phyloP scores from a whole-genome alignment of 2,888 invertebrate genomes.

The Melanostoma scalare region DNA sequence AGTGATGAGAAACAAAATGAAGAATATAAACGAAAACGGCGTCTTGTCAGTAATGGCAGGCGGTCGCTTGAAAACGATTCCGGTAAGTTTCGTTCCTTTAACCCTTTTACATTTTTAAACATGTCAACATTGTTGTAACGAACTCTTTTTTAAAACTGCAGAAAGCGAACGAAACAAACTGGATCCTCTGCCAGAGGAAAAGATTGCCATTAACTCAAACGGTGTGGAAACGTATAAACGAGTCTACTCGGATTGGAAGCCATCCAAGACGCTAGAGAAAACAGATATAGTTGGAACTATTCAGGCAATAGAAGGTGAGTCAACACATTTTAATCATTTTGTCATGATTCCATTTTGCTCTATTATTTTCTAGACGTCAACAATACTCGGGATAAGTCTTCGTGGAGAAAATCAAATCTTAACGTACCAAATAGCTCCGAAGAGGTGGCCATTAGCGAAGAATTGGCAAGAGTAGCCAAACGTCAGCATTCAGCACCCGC shows the following conservation, averaged over 20 bases:
- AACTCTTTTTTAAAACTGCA: slow-evolving; percentile 77
- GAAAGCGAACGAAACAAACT: slow-evolving; percentile 91
- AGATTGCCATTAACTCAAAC: slow-evolving; percentile 77
- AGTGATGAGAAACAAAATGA: slow-evolving; percentile 89
- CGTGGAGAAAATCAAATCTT: slow-evolving; percentile 88
- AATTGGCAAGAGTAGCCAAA: slow-evolving; percentile 83
- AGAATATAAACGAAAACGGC: slow-evolving; percentile 86
- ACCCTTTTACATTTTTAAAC: neutral
- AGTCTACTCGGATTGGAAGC: slow-evolving; percentile 91
- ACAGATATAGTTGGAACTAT: slow-evolving; percentile 92
- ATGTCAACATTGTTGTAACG: neutral
- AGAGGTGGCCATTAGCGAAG: slow-evolving; percentile 84
- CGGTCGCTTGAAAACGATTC: slow-evolving; percentile 93
- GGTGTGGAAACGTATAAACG: slow-evolving; percentile 84
- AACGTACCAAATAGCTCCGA: slow-evolving; percentile 82
- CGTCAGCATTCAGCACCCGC: slow-evolving; percentile 84
- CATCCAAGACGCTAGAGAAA: slow-evolving; percentile 89
- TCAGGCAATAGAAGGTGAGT: slow-evolving; percentile 92
- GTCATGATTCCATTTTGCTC: slow-evolving; percentile 62
- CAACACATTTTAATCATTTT: neutral
- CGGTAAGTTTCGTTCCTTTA: slow-evolving; percentile 82
- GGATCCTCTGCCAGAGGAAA: slow-evolving; percentile 90
- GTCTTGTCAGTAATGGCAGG: slow-evolving; percentile 86
- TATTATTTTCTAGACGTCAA: slow-evolving; percentile 76
- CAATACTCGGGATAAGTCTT: slow-evolving; percentile 85